Conservation (phyloP, 2,888 invertebrate genomes). For the Erpobdella octoculata region DNA sequence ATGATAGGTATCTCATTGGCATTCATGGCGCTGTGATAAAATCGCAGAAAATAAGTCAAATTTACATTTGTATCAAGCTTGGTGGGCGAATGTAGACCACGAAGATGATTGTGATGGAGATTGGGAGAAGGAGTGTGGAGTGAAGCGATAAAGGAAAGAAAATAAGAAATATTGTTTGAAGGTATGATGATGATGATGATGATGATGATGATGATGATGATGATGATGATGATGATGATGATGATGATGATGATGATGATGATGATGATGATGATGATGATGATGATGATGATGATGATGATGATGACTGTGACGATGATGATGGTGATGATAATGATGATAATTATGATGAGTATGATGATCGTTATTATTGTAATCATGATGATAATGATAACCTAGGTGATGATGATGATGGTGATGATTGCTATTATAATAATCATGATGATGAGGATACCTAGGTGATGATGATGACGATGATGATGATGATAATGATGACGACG, state of each 20-base stretch:
- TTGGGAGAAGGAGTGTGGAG: no score
- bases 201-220: no score
- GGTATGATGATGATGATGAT: neutral
- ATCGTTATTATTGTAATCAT: no score
- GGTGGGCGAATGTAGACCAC: no score
- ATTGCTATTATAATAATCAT: neutral
- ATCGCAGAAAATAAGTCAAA: no score
- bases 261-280: conserved; percentile 21
- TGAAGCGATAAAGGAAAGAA: no score
- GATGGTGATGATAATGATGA: conserved; percentile 14
- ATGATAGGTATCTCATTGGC: no score
- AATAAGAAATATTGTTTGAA: no score
- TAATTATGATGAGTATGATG: conserved; percentile 15
- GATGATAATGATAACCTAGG: neutral
- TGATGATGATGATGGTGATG: conserved; percentile 8
- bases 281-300: conserved; percentile 13
- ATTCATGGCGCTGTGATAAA: no score
- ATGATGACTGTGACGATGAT: conserved; percentile 8
- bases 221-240: no score
- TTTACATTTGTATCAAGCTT: no score
- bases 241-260: conserved; percentile 11
- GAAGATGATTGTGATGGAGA: no score
- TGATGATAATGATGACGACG: neutral
- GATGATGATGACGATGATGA: neutral
- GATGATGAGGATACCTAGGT: neutral